These are phyloP conservation scores for Aphidius ervi DNA, from an alignment of 1,140 invertebrate species.

Conservation along the genomic window DNA sequence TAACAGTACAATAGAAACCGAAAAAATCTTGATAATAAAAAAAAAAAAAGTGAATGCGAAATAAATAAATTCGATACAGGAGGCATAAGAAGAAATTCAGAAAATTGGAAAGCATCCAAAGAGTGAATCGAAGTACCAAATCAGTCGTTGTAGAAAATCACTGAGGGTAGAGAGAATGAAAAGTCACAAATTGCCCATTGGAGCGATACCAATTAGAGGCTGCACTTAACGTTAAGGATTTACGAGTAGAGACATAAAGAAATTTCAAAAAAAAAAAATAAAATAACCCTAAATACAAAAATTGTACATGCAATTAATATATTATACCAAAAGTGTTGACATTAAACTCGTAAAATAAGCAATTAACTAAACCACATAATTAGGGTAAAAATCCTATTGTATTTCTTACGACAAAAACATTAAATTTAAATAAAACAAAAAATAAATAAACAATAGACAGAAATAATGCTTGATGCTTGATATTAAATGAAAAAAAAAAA, in stretches of 20 bases:
- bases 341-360: not conserved
- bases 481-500: not conserved
- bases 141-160: slow-evolving; percentile 16
- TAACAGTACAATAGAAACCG: not conserved
- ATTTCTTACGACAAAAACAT: not conserved
- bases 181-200: slow-evolving; percentile 21
- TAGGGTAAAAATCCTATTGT: not conserved
- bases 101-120: slow-evolving; percentile 24
- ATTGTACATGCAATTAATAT: too few species aligned
- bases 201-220: slow-evolving; percentile 23
- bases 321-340: not conserved
- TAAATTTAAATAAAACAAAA: not conserved
- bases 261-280: slow-evolving; percentile 2
- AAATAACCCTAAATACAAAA: not conserved
- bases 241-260: slow-evolving; percentile 4
- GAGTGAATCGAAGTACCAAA: slow-evolving; percentile 19
- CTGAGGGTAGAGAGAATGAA: slow-evolving; percentile 6
- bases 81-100: slow-evolving; percentile 17
- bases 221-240: slow-evolving; percentile 5
- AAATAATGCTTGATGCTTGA: too few species aligned
- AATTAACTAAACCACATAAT: slow-evolving; percentile 4
- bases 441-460: too few species aligned
- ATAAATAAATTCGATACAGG: not conserved
- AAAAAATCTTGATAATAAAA: too few species aligned
- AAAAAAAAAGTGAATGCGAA: slow-evolving; percentile 1